These are phyloP conservation scores for Scophthalmus maximus DNA, from an alignment of 2,113 vertebrate species.

Conservation along the genomic window DNA sequence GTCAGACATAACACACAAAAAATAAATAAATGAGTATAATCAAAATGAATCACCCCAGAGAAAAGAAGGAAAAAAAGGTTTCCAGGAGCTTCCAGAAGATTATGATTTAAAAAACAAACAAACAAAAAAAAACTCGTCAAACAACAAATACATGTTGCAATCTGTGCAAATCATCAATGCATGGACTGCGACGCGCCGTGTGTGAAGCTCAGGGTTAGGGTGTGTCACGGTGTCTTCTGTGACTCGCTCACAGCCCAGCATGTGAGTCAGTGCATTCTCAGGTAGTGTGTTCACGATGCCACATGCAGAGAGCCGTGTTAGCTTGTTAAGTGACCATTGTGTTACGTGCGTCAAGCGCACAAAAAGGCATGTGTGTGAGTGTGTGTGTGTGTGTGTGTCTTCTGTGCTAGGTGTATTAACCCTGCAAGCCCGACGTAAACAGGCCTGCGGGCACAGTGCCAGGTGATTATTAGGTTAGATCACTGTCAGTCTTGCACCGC, in stretches of 20 bases:
- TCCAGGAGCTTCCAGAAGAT: neutral
- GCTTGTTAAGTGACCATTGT: constrained; percentile 63
- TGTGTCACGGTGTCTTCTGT: constrained; percentile 42
- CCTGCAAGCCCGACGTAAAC: constrained; percentile 49
- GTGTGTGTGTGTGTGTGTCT: constrained; percentile 21
- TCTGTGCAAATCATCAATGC: constrained; percentile 23
- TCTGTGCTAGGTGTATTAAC: constrained; percentile 57
- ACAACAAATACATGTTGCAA: constrained; percentile 1
- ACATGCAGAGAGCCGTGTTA: constrained; percentile 51
- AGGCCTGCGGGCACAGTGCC: constrained; percentile 59
- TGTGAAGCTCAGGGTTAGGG: constrained; percentile 47
- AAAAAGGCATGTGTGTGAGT: constrained; percentile 19
- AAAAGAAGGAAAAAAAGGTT: neutral
- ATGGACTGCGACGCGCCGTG: constrained; percentile 31
- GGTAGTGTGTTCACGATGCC: constrained; percentile 46
- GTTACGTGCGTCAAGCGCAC: constrained; percentile 61
- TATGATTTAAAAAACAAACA: neutral
- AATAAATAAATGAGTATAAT: neutral
- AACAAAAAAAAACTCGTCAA: too few relatives aligned
- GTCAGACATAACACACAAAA: too few relatives aligned
- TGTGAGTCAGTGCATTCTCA: constrained; percentile 57
- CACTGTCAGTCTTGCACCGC: constrained; percentile 65
- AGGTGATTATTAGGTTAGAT: constrained; percentile 74
- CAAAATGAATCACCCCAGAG: neutral
- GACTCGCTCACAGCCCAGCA: constrained; percentile 38